Evolutionary conservation across 2,888 invertebrate species (phyloP).

Genomic region (Zootermopsis nevadensis): DNA sequence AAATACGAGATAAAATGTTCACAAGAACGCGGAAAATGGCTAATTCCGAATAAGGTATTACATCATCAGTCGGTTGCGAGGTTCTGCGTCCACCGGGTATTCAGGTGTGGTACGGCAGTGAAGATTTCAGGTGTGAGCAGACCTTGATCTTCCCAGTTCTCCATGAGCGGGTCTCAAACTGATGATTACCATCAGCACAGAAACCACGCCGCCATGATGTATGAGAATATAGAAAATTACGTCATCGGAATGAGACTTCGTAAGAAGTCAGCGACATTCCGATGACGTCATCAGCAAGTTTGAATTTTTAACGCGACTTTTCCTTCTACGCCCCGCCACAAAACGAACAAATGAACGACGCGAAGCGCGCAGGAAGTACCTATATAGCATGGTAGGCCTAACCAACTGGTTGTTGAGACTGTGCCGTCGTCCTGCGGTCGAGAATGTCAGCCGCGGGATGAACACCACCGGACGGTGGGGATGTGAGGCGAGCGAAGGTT

Average conservation of each 20-base stretch:
- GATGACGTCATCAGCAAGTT: conserved; percentile 20
- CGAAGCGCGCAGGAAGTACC: not conserved
- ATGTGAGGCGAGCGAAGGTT: not conserved
- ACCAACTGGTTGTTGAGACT: not conserved
- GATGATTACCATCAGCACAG: not conserved
- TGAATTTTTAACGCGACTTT: conserved; percentile 7
- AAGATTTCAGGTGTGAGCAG: not conserved
- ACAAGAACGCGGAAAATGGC: too few species aligned
- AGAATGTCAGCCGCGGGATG: not conserved
- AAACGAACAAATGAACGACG: not conserved
- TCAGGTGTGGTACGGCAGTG: not conserved
- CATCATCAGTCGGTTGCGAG: too few species aligned
- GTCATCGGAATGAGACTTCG: not conserved
- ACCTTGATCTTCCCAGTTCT: conserved; percentile 12
- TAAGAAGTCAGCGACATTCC: not conserved
- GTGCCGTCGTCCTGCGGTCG: not conserved
- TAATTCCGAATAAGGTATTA: too few species aligned
- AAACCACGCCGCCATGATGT: not conserved
- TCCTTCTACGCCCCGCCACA: not conserved
- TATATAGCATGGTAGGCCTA: not conserved
- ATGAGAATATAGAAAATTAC: not conserved
- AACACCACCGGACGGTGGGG: not conserved
- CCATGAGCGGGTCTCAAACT: not conserved
- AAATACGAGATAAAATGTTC: too few species aligned
- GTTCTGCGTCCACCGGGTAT: not conserved